Conservation (phyloP, 2,113 vertebrate species). For the Channa argus region DNA sequence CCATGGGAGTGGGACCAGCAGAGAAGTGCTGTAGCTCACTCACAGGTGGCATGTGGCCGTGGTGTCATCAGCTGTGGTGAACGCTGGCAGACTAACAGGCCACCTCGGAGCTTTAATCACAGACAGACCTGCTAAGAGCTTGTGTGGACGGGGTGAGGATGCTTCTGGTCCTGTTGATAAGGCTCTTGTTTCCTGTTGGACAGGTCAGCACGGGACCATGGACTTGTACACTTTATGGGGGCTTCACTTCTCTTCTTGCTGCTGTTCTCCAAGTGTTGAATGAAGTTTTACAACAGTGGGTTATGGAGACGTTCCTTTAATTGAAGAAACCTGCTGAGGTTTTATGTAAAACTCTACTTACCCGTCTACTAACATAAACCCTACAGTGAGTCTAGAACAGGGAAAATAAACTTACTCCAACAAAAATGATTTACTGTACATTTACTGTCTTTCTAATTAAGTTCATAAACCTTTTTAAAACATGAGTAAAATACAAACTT, state of each 20-base stretch:
- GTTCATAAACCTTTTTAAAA: background rate
- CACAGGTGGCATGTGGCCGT: constrained; percentile 24
- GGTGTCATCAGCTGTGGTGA: constrained; percentile 16
- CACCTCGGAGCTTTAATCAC: constrained; percentile 50
- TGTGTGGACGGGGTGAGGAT: constrained; percentile 63
- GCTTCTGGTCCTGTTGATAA: constrained; percentile 76
- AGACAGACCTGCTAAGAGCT: constrained; percentile 15
- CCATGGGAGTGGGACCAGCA: background rate
- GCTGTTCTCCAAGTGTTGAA: constrained; percentile 5
- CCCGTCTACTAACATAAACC: too few species aligned
- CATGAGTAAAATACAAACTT: background rate
- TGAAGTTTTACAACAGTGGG: constrained; percentile 20
- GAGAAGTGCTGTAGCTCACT: constrained; percentile 25
- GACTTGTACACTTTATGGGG: constrained; percentile 14
- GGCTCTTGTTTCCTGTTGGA: constrained; percentile 61
- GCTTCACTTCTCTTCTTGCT: background rate
- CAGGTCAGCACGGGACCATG: constrained; percentile 49
- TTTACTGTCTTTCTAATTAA: too few species aligned
- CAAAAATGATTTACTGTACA: background rate
- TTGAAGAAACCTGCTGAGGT: background rate
- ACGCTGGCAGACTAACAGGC: constrained; percentile 31
- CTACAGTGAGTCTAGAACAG: background rate
- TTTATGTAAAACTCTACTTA: background rate
- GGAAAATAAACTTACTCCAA: background rate
- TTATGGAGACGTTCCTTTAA: background rate